These are phyloP conservation scores for Botia almorhae DNA, from an alignment of 2,797 vertebrate genomes.

Conservation along the genomic window DNA sequence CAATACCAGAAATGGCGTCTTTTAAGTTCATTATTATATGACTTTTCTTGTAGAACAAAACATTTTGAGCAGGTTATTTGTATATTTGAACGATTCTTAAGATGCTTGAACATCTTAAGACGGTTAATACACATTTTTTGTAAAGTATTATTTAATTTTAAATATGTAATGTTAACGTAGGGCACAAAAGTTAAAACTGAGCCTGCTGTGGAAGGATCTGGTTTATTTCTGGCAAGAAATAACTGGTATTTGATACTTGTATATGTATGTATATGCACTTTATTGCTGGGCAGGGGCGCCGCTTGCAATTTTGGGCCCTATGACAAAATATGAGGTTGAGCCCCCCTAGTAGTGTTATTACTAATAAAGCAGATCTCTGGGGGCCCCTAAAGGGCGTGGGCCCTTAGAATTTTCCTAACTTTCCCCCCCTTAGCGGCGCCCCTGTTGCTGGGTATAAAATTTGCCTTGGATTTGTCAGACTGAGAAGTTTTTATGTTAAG, in stretches of 20 bases:
- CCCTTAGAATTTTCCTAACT: too few species aligned
- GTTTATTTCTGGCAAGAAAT: constrained; percentile 1
- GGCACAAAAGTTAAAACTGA: constrained; percentile 30
- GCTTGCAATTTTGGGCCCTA: too few species aligned
- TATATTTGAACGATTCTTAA: constrained; percentile 21
- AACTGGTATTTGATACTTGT: constrained; percentile 10
- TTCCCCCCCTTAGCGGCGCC: too few species aligned
- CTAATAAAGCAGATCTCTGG: too few species aligned
- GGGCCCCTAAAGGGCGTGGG: too few species aligned
- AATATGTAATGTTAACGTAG: constrained; percentile 3
- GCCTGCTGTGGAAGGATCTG: not conserved
- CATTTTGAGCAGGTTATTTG: not conserved
- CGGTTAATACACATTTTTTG: constrained; percentile 12
- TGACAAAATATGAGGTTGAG: too few species aligned
- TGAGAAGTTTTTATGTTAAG: not conserved
- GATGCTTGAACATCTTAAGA: not conserved
- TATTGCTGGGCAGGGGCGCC: constrained; percentile 11
- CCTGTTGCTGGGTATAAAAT: not conserved
- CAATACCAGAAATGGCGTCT: not conserved
- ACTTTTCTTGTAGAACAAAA: not conserved
- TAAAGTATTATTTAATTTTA: not conserved
- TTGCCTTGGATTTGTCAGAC: not conserved
- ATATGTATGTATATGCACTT: not conserved
- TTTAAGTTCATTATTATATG: not conserved
- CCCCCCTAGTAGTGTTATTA: too few species aligned